A percentile compares a stretch with the other conserved stretches of the same genome.
Evolutionary conservation across 2,888 invertebrate species (phyloP).

Genomic region (Minunthozetes semirufus): DNA sequence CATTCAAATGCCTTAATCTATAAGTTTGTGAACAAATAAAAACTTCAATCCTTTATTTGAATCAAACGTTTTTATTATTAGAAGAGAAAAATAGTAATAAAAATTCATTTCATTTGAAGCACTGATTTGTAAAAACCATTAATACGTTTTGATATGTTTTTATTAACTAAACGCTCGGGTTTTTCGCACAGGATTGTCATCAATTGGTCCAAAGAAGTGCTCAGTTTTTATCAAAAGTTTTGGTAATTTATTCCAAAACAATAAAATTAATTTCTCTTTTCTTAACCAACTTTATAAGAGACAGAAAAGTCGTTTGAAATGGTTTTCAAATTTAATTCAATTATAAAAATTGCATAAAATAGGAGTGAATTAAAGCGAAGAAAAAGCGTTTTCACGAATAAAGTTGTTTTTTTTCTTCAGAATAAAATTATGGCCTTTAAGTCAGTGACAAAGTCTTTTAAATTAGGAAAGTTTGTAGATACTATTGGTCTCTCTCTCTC

Average conservation of each 20-base stretch:
- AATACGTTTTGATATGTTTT: too few relatives aligned
- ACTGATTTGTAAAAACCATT: too few relatives aligned
- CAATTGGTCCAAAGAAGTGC: too few relatives aligned
- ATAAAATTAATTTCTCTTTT: not conserved
- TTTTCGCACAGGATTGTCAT: too few relatives aligned
- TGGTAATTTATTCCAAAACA: not conserved
- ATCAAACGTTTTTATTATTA: too few relatives aligned
- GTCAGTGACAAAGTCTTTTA: not conserved
- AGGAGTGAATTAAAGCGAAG: not conserved
- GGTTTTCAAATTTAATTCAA: not conserved
- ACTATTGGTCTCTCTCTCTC: constrained; percentile 16
- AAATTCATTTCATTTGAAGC: too few relatives aligned
- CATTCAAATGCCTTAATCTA: too few relatives aligned
- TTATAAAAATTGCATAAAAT: not conserved
- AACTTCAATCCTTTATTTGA: too few relatives aligned
- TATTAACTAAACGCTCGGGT: too few relatives aligned
- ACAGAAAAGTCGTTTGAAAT: not conserved
- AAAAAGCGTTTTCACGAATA: too few relatives aligned
- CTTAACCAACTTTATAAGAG: not conserved
- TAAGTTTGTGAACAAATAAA: too few relatives aligned
- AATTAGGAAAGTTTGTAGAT: not conserved
- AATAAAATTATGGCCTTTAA: not conserved
- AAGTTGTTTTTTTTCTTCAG: not conserved
- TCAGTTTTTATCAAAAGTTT: not conserved
- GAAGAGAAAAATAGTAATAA: too few relatives aligned